Evolutionary conservation across 2,888 invertebrate genomes (phyloP).

Genomic region (Mesochorus sp.): DNA sequence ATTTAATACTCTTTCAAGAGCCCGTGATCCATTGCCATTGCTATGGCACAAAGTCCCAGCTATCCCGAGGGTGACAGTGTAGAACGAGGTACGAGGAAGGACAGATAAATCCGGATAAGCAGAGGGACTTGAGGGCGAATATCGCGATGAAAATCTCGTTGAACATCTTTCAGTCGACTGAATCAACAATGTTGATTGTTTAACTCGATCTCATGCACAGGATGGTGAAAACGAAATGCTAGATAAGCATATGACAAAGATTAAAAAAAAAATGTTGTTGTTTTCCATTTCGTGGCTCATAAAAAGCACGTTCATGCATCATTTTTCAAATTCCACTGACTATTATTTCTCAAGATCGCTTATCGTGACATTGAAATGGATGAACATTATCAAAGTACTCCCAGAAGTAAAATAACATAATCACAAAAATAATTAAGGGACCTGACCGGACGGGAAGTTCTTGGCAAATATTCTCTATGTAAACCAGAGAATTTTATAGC

Average conservation of each 20-base stretch:
- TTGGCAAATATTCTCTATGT: background rate
- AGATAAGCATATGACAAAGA: background rate
- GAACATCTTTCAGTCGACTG: constrained; percentile 69
- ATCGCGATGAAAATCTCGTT: constrained; percentile 75
- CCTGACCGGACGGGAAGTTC: constrained; percentile 13
- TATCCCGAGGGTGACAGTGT: constrained; percentile 20
- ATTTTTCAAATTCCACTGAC: background rate
- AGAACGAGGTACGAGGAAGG: background rate
- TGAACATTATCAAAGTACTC: background rate
- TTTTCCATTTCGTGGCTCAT: background rate
- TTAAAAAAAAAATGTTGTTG: constrained; percentile 10
- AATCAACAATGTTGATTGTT: constrained; percentile 69
- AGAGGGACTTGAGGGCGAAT: constrained; percentile 57
- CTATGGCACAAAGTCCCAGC: background rate
- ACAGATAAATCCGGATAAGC: constrained; percentile 44
- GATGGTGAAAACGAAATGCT: constrained; percentile 50
- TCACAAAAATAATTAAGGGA: constrained; percentile 29
- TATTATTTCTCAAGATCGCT: background rate
- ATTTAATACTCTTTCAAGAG: constrained; percentile 50
- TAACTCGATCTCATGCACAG: constrained; percentile 67
- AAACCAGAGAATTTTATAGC: constrained; percentile 23
- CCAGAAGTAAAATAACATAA: constrained; percentile 33
- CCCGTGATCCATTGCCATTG: constrained; percentile 13
- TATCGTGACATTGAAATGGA: background rate
- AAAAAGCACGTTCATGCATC: background rate